Conservation (phyloP, 2,797 vertebrate genomes). For the Tympanoctomys barrerae region DNA sequence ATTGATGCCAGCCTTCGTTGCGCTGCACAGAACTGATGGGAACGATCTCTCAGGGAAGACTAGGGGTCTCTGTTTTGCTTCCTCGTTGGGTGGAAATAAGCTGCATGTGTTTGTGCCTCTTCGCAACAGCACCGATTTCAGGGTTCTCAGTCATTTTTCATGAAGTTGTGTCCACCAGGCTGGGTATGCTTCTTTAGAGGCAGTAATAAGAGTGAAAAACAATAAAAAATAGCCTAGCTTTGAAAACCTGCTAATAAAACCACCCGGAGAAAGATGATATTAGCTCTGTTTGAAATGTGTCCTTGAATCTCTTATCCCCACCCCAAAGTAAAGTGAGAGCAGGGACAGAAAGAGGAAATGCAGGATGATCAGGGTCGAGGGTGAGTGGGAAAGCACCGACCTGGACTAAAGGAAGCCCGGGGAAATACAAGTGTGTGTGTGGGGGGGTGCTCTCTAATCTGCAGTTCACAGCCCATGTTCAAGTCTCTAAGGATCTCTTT, state of each 20-base stretch:
- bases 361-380: neutral
- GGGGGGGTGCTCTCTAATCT: neutral
- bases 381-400: neutral
- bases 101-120: neutral
- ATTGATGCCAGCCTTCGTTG: neutral
- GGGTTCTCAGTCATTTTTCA: neutral
- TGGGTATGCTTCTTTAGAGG: neutral
- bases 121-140: neutral
- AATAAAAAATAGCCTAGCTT: neutral
- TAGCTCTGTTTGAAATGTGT: neutral
- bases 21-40: conserved; percentile 63
- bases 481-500: neutral
- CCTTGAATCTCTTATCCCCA: neutral
- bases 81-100: conserved; percentile 14
- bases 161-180: neutral
- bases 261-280: neutral
- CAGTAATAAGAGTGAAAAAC: conserved; percentile 32
- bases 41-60: neutral
- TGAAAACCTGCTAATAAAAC: neutral
- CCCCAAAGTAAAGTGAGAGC: conserved; percentile 23
- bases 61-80: conserved; percentile 29
- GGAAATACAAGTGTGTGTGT: neutral
- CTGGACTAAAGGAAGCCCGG: neutral
- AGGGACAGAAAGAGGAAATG: conserved; percentile 42
- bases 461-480: neutral